These are phyloP conservation scores for Pogona vitticeps DNA, from an alignment of 2,113 vertebrate species.

Conservation along the genomic window DNA sequence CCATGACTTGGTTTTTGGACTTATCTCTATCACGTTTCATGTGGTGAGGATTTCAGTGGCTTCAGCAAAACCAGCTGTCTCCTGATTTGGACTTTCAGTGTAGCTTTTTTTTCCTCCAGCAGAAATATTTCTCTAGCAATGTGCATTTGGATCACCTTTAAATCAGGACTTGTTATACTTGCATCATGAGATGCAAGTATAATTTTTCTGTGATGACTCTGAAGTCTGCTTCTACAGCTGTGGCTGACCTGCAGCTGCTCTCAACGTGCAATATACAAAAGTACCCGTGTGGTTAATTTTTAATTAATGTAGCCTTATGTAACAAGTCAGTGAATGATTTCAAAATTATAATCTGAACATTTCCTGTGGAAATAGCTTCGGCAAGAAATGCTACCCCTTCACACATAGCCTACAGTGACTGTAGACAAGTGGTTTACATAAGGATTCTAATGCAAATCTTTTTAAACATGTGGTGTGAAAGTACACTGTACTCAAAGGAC, in stretches of 20 bases:
- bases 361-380: constrained; percentile 96
- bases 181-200: constrained; percentile 66
- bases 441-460: constrained; percentile 47
- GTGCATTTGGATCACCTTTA: constrained; percentile 72
- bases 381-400: constrained; percentile 72
- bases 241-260: constrained; percentile 52
- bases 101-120: constrained; percentile 51
- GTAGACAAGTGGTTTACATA: constrained; percentile 59
- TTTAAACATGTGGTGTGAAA: constrained; percentile 58
- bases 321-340: constrained; percentile 76
- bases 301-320: constrained; percentile 76
- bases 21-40: constrained; percentile 28
- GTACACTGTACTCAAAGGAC: constrained; percentile 68
- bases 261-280: constrained; percentile 81
- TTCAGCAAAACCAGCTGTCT: constrained; percentile 53
- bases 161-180: constrained; percentile 61
- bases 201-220: constrained; percentile 58
- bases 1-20: constrained; percentile 17
- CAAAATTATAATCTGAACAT: constrained; percentile 78
- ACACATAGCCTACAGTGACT: constrained; percentile 67
- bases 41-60: constrained; percentile 37
- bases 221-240: constrained; percentile 58
- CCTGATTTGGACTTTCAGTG: constrained; percentile 58
- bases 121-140: constrained; percentile 67
- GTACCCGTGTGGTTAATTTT: constrained; percentile 76